These are phyloP conservation scores for Oncorhynchus clarkii DNA, from an alignment of 2,113 vertebrate species.

Conservation along the genomic window DNA sequence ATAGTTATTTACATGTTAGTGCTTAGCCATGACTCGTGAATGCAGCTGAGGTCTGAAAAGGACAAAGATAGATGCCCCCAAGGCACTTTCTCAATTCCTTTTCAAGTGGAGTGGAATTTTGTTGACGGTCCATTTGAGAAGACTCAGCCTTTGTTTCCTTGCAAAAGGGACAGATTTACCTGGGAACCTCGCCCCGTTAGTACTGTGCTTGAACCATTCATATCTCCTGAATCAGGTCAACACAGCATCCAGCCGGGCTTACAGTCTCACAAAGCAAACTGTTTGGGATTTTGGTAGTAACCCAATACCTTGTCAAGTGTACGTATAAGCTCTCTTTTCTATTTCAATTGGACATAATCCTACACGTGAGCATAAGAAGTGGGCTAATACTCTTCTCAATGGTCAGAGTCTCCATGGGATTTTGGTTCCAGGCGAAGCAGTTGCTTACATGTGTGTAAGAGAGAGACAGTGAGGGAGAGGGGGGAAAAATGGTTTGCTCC, in stretches of 20 bases:
- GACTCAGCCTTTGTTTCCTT: no score
- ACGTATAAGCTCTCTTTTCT: neutral
- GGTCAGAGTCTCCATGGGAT: neutral
- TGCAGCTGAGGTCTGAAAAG: no score
- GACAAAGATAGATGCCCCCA: no score
- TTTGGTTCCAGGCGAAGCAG: neutral
- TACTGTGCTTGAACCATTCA: neutral
- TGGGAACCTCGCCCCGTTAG: neutral
- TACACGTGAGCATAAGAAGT: neutral
- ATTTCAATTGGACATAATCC: conserved; percentile 6
- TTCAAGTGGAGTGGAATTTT: no score
- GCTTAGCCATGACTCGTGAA: no score
- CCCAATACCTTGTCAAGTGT: neutral
- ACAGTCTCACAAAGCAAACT: neutral
- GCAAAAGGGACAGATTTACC: no score
- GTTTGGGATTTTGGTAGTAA: neutral
- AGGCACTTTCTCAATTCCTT: no score
- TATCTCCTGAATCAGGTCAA: neutral
- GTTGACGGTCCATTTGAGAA: no score
- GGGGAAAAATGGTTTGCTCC: neutral
- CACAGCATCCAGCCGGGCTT: neutral
- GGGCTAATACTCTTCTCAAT: neutral
- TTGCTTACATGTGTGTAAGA: neutral
- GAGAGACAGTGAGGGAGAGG: neutral
- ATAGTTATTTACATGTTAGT: no score